Conservation (phyloP, 2,113 vertebrate species). For the Hemibagrus wyckioides region DNA sequence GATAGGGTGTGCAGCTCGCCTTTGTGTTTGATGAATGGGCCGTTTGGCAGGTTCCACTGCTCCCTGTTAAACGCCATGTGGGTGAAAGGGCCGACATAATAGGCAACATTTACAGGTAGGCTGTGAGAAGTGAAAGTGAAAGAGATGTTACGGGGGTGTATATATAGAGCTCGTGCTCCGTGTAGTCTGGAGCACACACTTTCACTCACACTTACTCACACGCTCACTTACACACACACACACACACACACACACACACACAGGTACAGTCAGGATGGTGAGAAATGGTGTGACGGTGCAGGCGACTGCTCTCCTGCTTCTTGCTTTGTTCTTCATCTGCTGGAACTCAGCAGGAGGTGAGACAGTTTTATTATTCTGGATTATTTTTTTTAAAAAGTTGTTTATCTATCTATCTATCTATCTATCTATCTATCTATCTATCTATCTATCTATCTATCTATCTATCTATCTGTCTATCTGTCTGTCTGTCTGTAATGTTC, state of each 20-base stretch:
- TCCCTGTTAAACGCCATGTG: background rate
- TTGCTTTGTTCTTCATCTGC: constrained; percentile 27
- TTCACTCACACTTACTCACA: background rate
- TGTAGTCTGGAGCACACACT: background rate
- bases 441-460: no score
- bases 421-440: background rate
- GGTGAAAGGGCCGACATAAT: constrained; percentile 12
- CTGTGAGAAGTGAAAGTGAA: constrained; percentile 49
- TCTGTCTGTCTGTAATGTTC: background rate
- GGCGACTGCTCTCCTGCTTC: constrained; percentile 37
- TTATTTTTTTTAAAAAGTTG: background rate
- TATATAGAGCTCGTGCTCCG: constrained; percentile 22
- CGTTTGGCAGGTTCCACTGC: background rate
- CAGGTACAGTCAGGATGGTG: constrained; percentile 25
- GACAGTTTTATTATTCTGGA: background rate
- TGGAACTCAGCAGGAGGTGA: constrained; percentile 43
- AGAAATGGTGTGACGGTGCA: constrained; percentile 22
- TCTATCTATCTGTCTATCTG: no score
- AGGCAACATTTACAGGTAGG: constrained; percentile 38
- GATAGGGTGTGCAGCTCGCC: constrained; percentile 26
- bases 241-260: constrained; percentile 31
- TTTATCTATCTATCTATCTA: no score
- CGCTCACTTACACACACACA: constrained; percentile 6
- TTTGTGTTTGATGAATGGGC: constrained; percentile 13
- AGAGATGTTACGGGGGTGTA: background rate